Conservation (phyloP, 2,888 invertebrate genomes). For the Andrena minutula region DNA sequence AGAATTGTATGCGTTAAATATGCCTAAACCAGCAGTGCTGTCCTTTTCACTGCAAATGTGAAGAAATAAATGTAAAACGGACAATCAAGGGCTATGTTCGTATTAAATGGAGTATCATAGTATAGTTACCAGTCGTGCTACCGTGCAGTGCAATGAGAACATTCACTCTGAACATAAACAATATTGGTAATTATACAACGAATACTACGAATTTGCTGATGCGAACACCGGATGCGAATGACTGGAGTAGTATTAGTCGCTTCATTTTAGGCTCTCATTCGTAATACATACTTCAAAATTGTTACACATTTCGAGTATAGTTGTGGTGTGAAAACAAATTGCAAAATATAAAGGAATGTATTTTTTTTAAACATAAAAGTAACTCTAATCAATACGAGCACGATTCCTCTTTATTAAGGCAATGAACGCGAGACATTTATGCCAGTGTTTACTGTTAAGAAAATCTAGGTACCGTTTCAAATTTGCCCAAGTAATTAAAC, state of each 20-base stretch:
- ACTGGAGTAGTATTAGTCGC: constrained; percentile 27
- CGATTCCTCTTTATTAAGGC: constrained; percentile 60
- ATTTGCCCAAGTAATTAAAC: constrained; percentile 27
- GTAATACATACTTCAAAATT: constrained; percentile 71
- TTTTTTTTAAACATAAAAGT: constrained; percentile 59
- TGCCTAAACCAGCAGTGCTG: constrained; percentile 52
- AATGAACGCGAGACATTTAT: constrained; percentile 33
- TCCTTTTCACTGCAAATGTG: constrained; percentile 38
- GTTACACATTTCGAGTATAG: constrained; percentile 67
- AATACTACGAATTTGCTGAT: constrained; percentile 14
- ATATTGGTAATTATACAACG: constrained; percentile 35
- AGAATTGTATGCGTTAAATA: constrained; percentile 50
- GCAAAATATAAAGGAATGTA: constrained; percentile 73
- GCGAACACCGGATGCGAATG: constrained; percentile 31
- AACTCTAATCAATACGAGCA: constrained; percentile 63
- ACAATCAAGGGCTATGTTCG: constrained; percentile 28
- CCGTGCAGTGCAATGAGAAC: constrained; percentile 13
- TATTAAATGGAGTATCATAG: constrained; percentile 24
- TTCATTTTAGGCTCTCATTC: constrained; percentile 34
- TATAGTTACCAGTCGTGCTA: constrained; percentile 36
- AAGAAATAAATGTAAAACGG: constrained; percentile 42
- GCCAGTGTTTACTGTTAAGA: constrained; percentile 36
- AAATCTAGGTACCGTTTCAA: constrained; percentile 20
- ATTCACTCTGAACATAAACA: constrained; percentile 21
- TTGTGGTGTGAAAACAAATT: constrained; percentile 64